These are phyloP conservation scores for Panopea generosa DNA, from an alignment of 2,888 invertebrate genomes.

Conservation along the genomic window DNA sequence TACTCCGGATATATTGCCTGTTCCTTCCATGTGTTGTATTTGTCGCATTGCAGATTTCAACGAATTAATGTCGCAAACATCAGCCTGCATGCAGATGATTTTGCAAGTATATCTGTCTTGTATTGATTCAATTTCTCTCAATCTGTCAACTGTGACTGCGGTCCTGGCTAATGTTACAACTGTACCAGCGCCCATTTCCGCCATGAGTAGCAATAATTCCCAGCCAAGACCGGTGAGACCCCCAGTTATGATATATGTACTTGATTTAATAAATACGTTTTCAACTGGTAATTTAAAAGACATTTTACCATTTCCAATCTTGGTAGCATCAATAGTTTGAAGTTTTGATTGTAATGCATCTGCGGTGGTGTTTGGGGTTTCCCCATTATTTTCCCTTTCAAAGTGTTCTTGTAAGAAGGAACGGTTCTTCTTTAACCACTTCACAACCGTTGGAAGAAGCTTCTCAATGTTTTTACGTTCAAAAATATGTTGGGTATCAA, in stretches of 20 bases:
- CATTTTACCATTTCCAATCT: no score
- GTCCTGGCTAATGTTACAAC: slow-evolving; percentile 60
- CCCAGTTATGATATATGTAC: slow-evolving; percentile 66
- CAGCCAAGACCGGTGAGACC: slow-evolving; percentile 74
- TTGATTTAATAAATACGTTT: slow-evolving; percentile 32
- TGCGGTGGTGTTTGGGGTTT: no score
- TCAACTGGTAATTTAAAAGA: no score
- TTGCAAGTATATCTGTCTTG: slow-evolving; percentile 26
- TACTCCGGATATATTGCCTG: slow-evolving; percentile 53
- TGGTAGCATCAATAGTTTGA: no score
- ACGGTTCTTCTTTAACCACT: no score
- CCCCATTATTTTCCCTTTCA: no score
- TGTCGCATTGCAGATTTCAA: slow-evolving; percentile 46
- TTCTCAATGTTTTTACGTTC: no score
- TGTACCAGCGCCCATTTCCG: slow-evolving; percentile 63
- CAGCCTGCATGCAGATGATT: slow-evolving; percentile 56
- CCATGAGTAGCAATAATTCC: slow-evolving; percentile 58
- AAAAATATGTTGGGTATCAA: no score
- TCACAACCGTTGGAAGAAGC: no score
- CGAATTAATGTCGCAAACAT: slow-evolving; percentile 53
- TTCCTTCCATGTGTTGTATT: slow-evolving; percentile 26
- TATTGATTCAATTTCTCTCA: slow-evolving; percentile 39
- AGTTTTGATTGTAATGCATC: no score
- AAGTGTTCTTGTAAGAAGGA: no score
- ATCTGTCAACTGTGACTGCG: slow-evolving; percentile 23